phyloP scores from a whole-genome alignment of 2,113 vertebrate genomes.

The Tricholaema leucomelas region DNA sequence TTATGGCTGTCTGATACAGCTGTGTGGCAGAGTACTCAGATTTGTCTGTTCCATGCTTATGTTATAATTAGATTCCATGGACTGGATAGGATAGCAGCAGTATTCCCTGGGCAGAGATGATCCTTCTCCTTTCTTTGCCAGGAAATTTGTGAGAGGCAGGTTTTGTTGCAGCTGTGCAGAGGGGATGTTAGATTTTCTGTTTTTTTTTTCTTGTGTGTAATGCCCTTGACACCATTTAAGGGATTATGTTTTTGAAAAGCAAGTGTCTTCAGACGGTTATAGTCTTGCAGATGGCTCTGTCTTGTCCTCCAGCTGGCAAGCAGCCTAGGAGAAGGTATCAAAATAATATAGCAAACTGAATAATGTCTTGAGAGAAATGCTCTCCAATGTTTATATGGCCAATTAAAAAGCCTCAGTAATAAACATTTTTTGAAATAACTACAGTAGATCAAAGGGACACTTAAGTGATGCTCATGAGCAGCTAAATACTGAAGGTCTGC shows the following conservation, averaged over 20 bases:
- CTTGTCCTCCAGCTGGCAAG: background rate
- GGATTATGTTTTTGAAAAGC: slow-evolving; percentile 18
- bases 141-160: background rate
- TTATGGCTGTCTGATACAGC: background rate
- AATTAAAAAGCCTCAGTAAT: slow-evolving; percentile 16
- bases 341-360: background rate
- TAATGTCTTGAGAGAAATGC: background rate
- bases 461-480: slow-evolving; percentile 37
- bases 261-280: background rate
- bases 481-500: background rate
- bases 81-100: background rate
- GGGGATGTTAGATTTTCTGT: background rate
- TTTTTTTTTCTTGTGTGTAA: background rate
- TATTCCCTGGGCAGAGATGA: background rate
- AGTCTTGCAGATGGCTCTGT: background rate
- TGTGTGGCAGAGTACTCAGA: background rate
- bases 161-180: slow-evolving; percentile 24
- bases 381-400: background rate
- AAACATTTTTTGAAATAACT: slow-evolving; percentile 40
- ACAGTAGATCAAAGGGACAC: slow-evolving; percentile 31
- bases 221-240: slow-evolving; percentile 4
- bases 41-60: background rate
- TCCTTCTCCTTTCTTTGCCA: background rate
- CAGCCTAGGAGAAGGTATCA: slow-evolving; percentile 24
- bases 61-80: background rate